Percentiles rank a stretch among this genome's conserved stretches.
phyloP scores from a whole-genome alignment of 2,797 vertebrate genomes.

The Australoheros facetus region DNA sequence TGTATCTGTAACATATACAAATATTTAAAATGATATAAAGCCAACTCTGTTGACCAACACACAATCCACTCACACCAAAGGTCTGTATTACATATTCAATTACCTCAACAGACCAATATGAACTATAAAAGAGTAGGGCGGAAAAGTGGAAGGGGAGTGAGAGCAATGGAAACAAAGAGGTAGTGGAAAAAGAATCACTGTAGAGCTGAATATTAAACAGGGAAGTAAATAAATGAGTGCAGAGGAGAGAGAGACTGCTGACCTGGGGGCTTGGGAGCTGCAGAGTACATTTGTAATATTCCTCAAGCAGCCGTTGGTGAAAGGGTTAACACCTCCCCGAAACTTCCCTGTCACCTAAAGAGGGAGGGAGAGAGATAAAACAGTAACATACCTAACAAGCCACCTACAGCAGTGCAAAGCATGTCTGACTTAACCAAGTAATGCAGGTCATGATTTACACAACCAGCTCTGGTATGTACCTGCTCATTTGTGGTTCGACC shows the following conservation, averaged over 20 bases:
- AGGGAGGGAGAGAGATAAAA: background rate
- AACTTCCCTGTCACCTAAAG: constrained; percentile 97
- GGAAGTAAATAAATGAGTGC: constrained; percentile 13
- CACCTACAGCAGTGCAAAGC: background rate
- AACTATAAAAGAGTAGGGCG: constrained; percentile 20
- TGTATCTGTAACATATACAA: constrained; percentile 81
- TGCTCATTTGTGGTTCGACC: constrained; percentile 98
- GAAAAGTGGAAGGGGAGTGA: constrained; percentile 8
- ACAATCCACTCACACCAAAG: background rate
- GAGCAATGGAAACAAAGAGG: constrained; percentile 31
- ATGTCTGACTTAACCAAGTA: background rate
- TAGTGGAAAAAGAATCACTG: constrained; percentile 30
- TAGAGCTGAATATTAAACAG: constrained; percentile 3
- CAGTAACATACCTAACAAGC: background rate
- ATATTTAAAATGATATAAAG: background rate
- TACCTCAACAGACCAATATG: constrained; percentile 20
- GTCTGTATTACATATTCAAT: constrained; percentile 22
- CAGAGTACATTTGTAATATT: constrained; percentile 95
- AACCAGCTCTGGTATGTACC: constrained; percentile 70
- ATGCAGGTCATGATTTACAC: background rate
- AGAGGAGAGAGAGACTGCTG: constrained; percentile 8
- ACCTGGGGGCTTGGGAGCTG: constrained; percentile 96
- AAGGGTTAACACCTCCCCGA: constrained; percentile 95
- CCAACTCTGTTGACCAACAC: background rate
- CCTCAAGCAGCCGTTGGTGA: constrained; percentile 93